Conservation (phyloP, 2,113 vertebrate genomes). For the Collichthys lucidus region DNA sequence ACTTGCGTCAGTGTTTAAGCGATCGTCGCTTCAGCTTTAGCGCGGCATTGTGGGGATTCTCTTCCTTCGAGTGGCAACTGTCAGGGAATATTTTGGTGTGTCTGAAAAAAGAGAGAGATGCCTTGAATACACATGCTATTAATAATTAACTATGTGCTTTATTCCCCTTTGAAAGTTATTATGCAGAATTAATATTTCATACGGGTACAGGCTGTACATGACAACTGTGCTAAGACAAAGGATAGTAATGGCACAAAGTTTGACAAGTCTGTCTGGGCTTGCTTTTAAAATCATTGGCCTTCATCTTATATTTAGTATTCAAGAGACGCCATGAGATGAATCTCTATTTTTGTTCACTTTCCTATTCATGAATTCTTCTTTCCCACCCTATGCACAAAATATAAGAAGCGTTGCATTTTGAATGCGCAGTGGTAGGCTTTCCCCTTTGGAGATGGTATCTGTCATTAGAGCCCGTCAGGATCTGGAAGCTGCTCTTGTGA, state of each 20-base stretch:
- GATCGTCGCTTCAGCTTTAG: conserved; percentile 55
- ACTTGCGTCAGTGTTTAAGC: conserved; percentile 69
- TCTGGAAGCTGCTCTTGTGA: conserved; percentile 41
- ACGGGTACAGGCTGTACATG: conserved; percentile 83
- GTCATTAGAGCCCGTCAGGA: conserved; percentile 47
- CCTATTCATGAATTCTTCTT: conserved; percentile 74
- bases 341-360: conserved; percentile 79
- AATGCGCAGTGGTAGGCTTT: conserved; percentile 44
- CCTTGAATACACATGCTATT: conserved; percentile 86
- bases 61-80: conserved; percentile 78
- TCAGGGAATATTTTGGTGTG: conserved; percentile 81
- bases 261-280: conserved; percentile 83
- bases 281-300: conserved; percentile 80
- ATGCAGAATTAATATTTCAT: conserved; percentile 88
- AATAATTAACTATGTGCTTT: conserved; percentile 86
- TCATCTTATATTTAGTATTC: conserved; percentile 81
- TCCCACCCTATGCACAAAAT: conserved; percentile 63
- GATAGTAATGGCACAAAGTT: conserved; percentile 83
- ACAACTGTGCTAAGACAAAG: conserved; percentile 84
- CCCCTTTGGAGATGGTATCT: conserved; percentile 48
- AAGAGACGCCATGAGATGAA: conserved; percentile 70
- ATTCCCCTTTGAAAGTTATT: conserved; percentile 87
- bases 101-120: conserved; percentile 76
- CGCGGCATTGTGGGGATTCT: conserved; percentile 69
- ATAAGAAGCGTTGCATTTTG: conserved; percentile 59